Base-by-base conservation (phyloP, 2,888 invertebrate genomes). In the Luffia ferchaultella region DNA sequence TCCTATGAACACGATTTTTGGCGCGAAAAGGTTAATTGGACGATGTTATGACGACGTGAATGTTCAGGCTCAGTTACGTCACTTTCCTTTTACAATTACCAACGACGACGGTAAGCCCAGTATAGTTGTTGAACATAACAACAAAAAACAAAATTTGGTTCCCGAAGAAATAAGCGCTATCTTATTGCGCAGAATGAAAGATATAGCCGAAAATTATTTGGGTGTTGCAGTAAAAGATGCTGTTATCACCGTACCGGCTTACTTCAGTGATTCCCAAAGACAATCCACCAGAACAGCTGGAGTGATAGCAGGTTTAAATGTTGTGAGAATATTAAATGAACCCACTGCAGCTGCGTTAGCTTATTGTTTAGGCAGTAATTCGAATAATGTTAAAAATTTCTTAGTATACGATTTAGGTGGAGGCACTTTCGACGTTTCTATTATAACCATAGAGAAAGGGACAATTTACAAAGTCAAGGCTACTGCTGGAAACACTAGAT, bases 241-340 rank as follows among this genome's bases (percentile, higher is more conserved):
- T 0, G 78, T 79, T 17, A 64, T 79, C 1, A 75, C 77, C 1
- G 78, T 78, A 3, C 78, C 78, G 0, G 74, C 75, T 41, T 74
- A 76, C 58, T 78, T 77, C 54, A 75, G 66, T 46, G 70, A 75
- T 50, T 57, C 68, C 1, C 78, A 79, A 49, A 63, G 77, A 0
- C 70, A 73, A 49, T 74, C 76, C 1, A 76, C 73, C 1, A 67
- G 62, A 50, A 53, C 62, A 0, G 77, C 77, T 2, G 77, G 67
- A 1, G 52, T 58, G 1, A 65, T 76, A 20, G 77, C 75, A 2
- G 78, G 77, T 1, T 56, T 79, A 1, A 65, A 77, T 41, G 62
- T 79, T 0, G 50, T 77, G 1, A 63, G 69, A 40, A 68, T 78
- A 1, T 64, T 71, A 0, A 78, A 76, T 40, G 78, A 78, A 50